phyloP scores from a whole-genome alignment of 2,888 invertebrate genomes.

The Cephus runcator region DNA sequence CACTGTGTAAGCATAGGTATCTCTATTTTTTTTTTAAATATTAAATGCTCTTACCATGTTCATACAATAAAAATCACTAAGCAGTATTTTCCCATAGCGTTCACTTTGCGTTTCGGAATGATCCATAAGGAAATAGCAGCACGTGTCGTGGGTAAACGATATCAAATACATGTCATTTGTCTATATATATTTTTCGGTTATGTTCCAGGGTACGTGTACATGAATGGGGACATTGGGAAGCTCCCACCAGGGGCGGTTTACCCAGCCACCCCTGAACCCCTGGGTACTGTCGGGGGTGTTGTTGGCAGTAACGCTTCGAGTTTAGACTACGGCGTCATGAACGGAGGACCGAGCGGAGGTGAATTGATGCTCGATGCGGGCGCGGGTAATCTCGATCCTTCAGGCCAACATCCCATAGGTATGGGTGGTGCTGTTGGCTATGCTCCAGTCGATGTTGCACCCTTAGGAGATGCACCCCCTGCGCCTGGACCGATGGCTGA shows the following conservation, averaged over 20 bases:
- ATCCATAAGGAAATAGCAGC: not conserved
- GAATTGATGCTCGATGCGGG: conserved; percentile 61
- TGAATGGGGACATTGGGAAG: conserved; percentile 86
- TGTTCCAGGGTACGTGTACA: conserved; percentile 77
- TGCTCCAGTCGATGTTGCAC: conserved; percentile 56
- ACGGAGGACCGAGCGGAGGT: conserved; percentile 55
- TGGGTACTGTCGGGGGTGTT: conserved; percentile 62
- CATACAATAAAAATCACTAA: not conserved
- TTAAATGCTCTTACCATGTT: not conserved
- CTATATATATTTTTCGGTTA: conserved; percentile 14
- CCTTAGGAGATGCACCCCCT: conserved; percentile 64
- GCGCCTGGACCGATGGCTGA: conserved; percentile 67
- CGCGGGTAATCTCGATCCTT: conserved; percentile 56
- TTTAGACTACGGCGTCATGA: conserved; percentile 65
- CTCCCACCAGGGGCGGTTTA: conserved; percentile 78
- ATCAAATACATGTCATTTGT: not conserved
- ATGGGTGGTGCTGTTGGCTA: conserved; percentile 63
- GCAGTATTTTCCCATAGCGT: not conserved
- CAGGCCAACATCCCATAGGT: conserved; percentile 58
- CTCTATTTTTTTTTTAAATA: not conserved
- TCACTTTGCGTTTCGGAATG: not conserved
- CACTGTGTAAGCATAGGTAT: not conserved
- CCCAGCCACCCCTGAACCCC: conserved; percentile 76
- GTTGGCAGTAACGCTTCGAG: conserved; percentile 54
- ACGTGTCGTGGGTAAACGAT: not conserved